Percentiles rank a stretch among this genome's conserved stretches.
Evolutionary conservation across 1,140 invertebrate genomes (phyloP).

Genomic region (Centruroides sculpturatus): DNA sequence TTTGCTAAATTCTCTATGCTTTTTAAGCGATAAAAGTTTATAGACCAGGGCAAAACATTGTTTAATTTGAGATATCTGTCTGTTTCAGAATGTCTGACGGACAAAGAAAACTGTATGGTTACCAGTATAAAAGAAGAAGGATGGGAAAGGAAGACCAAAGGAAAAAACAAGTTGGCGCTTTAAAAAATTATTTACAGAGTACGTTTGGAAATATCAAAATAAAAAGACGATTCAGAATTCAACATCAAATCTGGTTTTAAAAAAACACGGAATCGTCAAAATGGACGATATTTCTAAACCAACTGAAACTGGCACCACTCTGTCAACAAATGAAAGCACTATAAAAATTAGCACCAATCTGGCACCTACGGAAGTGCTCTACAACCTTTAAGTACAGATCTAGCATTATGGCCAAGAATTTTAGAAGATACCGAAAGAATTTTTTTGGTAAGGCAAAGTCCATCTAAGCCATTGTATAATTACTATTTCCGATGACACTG

Average conservation of each 20-base stretch:
- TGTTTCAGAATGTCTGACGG: not conserved
- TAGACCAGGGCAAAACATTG: not conserved
- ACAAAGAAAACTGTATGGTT: slow-evolving; percentile 1
- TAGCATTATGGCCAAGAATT: slow-evolving; percentile 1
- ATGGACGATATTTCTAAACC: not conserved
- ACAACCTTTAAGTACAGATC: not conserved
- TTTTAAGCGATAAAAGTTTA: no score
- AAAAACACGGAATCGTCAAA: not conserved
- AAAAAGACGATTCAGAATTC: not conserved
- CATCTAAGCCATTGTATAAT: slow-evolving; percentile 8
- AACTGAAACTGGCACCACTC: not conserved
- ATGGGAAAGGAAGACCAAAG: slow-evolving; percentile 2
- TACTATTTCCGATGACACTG: slow-evolving; percentile 5
- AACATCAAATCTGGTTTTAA: not conserved
- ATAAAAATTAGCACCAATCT: not conserved
- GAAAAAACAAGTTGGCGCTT: slow-evolving; percentile 1
- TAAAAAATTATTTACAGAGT: not conserved
- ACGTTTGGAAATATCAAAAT: not conserved
- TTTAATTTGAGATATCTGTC: not conserved
- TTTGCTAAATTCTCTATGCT: no score
- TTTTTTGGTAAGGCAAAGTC: slow-evolving; percentile 7
- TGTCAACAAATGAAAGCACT: not conserved
- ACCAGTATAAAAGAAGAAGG: slow-evolving; percentile 4
- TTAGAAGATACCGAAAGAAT: slow-evolving; percentile 4
- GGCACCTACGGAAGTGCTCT: no score